A percentile compares a stretch with the other conserved stretches of the same genome.
Evolutionary conservation across 2,797 vertebrate genomes (phyloP).

Genomic region (Clarias fuscus): DNA sequence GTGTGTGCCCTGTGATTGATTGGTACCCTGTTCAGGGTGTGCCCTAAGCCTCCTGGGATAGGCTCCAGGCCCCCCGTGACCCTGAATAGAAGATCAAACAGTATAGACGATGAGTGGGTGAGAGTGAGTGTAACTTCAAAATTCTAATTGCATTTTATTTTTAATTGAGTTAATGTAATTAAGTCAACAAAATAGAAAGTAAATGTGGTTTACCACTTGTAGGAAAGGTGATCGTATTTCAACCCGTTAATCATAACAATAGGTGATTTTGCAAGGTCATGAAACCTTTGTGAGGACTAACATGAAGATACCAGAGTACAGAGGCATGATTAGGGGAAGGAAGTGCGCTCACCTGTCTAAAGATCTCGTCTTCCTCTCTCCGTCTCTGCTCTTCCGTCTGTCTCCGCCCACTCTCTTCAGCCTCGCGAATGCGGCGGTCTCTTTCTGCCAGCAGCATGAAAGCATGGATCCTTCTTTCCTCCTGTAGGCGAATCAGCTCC

Average conservation of each 20-base stretch:
- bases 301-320: neutral
- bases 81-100: no score
- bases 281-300: no score
- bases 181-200: no score
- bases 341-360: conserved; percentile 78
- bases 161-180: no score
- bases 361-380: conserved; percentile 86
- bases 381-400: conserved; percentile 84
- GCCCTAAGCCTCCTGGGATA: no score
- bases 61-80: no score
- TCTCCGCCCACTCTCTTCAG: conserved; percentile 88
- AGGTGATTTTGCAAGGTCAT: neutral
- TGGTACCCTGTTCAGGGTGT: no score
- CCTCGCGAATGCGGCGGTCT: conserved; percentile 82
- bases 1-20: no score
- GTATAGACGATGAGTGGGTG: no score
- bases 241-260: neutral
- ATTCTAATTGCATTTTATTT: no score
- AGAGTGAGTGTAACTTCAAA: no score
- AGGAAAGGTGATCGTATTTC: neutral
- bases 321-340: neutral
- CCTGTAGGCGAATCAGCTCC: conserved; percentile 87
- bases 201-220: no score
- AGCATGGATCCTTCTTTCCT: conserved; percentile 88
- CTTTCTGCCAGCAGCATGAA: conserved; percentile 85